These are phyloP conservation scores for Netta rufina DNA, from an alignment of 2,797 vertebrate species.

Conservation along the genomic window DNA sequence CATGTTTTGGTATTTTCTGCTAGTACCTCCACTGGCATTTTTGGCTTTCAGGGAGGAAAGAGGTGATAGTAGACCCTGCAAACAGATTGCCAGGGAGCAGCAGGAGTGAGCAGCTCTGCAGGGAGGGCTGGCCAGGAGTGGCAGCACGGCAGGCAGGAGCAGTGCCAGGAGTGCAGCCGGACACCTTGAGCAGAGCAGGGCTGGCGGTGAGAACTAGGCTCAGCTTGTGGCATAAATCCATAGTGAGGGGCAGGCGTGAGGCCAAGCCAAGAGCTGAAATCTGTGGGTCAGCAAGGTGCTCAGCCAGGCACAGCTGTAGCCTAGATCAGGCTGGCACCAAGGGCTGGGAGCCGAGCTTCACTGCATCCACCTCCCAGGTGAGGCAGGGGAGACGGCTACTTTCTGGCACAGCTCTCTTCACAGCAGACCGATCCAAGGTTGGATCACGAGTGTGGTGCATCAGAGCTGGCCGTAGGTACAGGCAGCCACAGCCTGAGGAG, in stretches of 20 bases:
- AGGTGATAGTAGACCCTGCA: neutral
- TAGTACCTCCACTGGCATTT: neutral
- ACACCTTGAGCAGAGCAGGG: neutral
- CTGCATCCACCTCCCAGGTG: neutral
- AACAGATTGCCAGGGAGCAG: neutral
- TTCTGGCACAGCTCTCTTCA: accelerated
- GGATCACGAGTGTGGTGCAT: neutral
- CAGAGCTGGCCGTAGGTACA: neutral
- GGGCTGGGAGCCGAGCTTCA: neutral
- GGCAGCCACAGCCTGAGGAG: neutral
- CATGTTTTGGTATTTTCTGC: neutral
- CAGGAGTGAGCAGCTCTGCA: neutral
- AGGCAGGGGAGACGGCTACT: neutral
- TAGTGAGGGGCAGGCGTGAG: neutral
- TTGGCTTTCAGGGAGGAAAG: neutral
- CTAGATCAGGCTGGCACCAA: neutral
- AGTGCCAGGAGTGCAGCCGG: neutral
- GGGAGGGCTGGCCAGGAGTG: neutral
- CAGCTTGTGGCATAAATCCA: neutral
- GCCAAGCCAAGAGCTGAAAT: neutral
- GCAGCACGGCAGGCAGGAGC: neutral
- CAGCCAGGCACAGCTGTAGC: neutral
- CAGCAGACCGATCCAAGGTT: neutral
- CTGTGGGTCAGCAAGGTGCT: neutral
- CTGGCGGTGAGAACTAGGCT: neutral